phyloP scores from a whole-genome alignment of 2,888 invertebrate genomes.

The Empis stercorea region DNA sequence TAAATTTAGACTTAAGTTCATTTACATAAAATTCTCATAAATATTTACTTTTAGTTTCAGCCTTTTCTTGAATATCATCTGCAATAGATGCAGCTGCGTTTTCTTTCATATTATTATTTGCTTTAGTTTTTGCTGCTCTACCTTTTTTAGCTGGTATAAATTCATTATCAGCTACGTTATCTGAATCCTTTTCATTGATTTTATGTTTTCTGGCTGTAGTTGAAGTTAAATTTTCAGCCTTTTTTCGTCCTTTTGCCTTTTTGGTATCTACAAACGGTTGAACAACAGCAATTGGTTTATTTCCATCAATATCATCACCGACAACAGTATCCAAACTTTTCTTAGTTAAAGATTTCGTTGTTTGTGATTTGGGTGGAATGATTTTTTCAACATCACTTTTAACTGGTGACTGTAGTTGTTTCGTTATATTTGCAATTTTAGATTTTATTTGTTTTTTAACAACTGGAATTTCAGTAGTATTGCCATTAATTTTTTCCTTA shows the following conservation, averaged over 20 bases:
- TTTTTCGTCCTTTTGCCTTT: no score
- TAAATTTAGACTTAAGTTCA: no score
- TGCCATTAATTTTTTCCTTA: neutral
- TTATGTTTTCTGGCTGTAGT: no score
- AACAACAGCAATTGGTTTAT: neutral
- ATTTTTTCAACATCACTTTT: no score
- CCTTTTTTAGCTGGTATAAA: constrained; percentile 1
- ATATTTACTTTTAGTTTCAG: neutral
- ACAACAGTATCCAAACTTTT: neutral
- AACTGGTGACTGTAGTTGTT: no score
- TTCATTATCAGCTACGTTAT: neutral
- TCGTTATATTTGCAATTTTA: neutral
- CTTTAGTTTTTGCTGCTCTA: constrained; percentile 6
- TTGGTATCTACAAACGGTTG: no score
- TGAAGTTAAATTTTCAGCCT: no score
- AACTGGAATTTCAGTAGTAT: neutral
- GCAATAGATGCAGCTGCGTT: neutral
- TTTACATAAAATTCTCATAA: neutral
- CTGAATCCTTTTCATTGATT: constrained; percentile 11
- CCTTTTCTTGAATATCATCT: neutral
- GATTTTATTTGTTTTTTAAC: neutral
- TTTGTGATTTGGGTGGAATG: no score
- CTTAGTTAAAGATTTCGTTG: neutral
- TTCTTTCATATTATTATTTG: no score
- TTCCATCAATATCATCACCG: neutral